Evolutionary conservation across 2,113 vertebrate genomes (phyloP), one percentile per base, ranked within the genome.

Genomic region (Lanius ludovicianus): DNA sequence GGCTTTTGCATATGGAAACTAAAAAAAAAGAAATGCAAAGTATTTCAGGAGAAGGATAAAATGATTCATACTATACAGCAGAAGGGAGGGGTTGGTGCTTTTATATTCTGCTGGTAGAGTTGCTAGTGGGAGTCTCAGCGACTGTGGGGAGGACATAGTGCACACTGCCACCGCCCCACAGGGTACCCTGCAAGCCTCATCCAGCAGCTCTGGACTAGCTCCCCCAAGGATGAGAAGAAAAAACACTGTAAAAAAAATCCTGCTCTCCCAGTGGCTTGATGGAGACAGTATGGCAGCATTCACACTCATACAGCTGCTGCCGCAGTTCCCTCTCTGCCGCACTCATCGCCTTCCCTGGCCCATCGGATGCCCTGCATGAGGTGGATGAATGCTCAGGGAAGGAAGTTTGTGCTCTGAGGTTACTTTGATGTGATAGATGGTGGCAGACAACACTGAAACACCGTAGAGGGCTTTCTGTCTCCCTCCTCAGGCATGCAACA

Each of bases 1-100:
- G 83, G 76, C 52, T 88, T 95, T 96, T 96, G 90, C 96, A 96
- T 96, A 96, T 81, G 93, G 90, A 89, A 97, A 89, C 64, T 69
- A 25, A 94, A 80, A 92, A 63, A 84, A 77, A 70, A 59, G 39
- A 78, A 89, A 95, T 46, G 92, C 68, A 42, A 93, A 96, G 85
- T 93, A 86, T 90, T 96, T 96, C 93, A 95, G 92, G 82, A 92
- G 89, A 88, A 90, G 52, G 80, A 94, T 83, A 78, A 90, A 96
- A 81, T 92, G 64, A 95, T 96, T 96, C 93, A 93, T n/a, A 92
- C 56, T 89, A 78, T 2, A 68, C 37, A 89, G 87, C 69, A 82
- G 90, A 87, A 94, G 25, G 71, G 86, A 84, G 18, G 62, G 76
- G 62, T 1, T 33, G 59, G 15, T 70, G 60, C 60, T 84, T 68